Evolutionary conservation across 2,113 vertebrate species (phyloP).

Genomic region (Crotophaga sulcirostris): DNA sequence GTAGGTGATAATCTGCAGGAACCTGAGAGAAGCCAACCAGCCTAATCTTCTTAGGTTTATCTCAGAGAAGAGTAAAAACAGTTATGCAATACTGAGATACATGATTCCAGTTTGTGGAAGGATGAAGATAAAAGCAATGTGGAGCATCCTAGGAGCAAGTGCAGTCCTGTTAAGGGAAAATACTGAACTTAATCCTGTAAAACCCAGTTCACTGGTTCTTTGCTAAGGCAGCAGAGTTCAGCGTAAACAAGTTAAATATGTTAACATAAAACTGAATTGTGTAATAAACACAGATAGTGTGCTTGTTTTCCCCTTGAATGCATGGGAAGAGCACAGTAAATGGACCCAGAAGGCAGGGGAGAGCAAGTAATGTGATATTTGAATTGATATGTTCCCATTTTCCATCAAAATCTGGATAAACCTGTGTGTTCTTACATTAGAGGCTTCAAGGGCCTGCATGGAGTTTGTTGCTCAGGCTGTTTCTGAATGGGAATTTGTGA

Average conservation of each 20-base stretch:
- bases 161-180: neutral
- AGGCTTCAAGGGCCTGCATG: neutral
- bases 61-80: neutral
- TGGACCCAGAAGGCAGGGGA: neutral
- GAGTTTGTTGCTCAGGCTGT: neutral
- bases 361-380: neutral
- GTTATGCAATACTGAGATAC: neutral
- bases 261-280: neutral
- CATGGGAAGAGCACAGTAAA: neutral
- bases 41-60: conserved; percentile 36
- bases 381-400: neutral
- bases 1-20: neutral
- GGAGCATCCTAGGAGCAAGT: neutral
- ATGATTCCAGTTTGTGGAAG: neutral
- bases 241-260: neutral
- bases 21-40: neutral
- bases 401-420: neutral
- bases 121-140: neutral
- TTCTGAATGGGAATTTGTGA: neutral
- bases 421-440: neutral
- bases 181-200: neutral
- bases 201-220: neutral
- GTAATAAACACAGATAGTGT: neutral
- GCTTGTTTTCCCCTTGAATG: neutral
- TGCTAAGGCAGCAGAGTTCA: conserved; percentile 4